Conservation (phyloP, 92 coral and sea anemone genomes). For the Bergia puertoricense region DNA sequence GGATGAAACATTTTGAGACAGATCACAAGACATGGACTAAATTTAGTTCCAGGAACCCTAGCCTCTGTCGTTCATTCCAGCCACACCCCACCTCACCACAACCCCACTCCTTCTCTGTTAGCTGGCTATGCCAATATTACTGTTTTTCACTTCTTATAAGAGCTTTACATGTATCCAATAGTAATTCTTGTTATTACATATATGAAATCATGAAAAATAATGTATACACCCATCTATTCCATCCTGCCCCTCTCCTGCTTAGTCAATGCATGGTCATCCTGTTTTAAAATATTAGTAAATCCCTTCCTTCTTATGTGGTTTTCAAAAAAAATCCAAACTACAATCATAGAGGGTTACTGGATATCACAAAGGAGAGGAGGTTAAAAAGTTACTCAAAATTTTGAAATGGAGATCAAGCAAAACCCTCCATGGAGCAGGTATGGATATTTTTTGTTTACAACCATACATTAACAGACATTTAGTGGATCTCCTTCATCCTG, state of each 20-base stretch:
- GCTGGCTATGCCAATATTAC: not conserved
- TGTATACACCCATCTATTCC: not conserved
- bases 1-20: too few species aligned
- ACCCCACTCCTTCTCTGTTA: not conserved
- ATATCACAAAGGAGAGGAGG: too few species aligned
- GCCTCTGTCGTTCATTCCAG: not conserved
- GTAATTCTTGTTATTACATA: not conserved
- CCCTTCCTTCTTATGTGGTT: too few species aligned
- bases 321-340: too few species aligned
- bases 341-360: too few species aligned
- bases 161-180: not conserved
- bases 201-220: not conserved
- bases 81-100: not conserved
- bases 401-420: not conserved
- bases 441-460: not conserved
- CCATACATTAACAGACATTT: not conserved
- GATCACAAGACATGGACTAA: not conserved
- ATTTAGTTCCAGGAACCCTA: not conserved
- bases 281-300: too few species aligned
- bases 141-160: too few species aligned
- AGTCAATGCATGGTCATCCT: not conserved
- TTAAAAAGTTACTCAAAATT: not conserved
- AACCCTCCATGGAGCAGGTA: not conserved
- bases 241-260: not conserved
- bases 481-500: not conserved